phyloP scores from a whole-genome alignment of 2,797 vertebrate genomes.

The Micromesistius poutassou region DNA sequence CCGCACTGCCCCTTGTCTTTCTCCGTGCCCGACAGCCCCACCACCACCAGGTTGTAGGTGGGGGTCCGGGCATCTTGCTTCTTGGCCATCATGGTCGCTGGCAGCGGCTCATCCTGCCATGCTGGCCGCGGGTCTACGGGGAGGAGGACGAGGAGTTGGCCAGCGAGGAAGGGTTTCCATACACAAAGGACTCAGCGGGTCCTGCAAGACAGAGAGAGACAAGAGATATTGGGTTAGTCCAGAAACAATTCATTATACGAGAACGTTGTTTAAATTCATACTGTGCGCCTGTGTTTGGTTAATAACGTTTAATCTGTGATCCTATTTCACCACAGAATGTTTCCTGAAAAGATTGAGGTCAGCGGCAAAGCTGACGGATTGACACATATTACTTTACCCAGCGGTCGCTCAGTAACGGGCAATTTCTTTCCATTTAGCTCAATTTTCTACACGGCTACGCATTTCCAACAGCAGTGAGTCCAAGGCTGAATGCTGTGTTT shows the following conservation, averaged over 20 bases:
- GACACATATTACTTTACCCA: slow-evolving; percentile 50
- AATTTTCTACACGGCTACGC: slow-evolving; percentile 31
- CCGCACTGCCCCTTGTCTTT: slow-evolving; percentile 98
- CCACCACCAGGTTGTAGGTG: slow-evolving; percentile 93
- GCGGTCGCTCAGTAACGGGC: slow-evolving; percentile 42
- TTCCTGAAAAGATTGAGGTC: slow-evolving; percentile 69
- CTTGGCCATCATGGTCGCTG: slow-evolving; percentile 92
- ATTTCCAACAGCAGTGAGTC: slow-evolving; percentile 26
- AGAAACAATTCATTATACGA: slow-evolving; percentile 29
- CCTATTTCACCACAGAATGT: slow-evolving; percentile 50
- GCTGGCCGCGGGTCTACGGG: slow-evolving; percentile 58
- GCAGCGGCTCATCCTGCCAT: slow-evolving; percentile 87
- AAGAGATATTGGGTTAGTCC: slow-evolving; percentile 42
- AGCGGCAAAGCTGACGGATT: slow-evolving; percentile 58
- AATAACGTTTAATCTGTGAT: slow-evolving; percentile 61
- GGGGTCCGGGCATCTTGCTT: slow-evolving; percentile 95
- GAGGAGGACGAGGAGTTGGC: slow-evolving; percentile 45
- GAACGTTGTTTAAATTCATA: slow-evolving; percentile 42
- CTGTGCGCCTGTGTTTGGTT: slow-evolving; percentile 36
- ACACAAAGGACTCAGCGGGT: slow-evolving; percentile 55
- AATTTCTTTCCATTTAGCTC: slow-evolving; percentile 40
- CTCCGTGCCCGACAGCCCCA: slow-evolving; percentile 95
- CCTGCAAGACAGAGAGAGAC: slow-evolving; percentile 52
- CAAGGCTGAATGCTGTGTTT: slow-evolving; percentile 36
- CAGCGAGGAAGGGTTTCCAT: slow-evolving; percentile 61